A percentile compares a stretch with the other conserved stretches of the same genome.
Conservation (phyloP, 2,113 vertebrate species). For the Smithornis capensis region DNA sequence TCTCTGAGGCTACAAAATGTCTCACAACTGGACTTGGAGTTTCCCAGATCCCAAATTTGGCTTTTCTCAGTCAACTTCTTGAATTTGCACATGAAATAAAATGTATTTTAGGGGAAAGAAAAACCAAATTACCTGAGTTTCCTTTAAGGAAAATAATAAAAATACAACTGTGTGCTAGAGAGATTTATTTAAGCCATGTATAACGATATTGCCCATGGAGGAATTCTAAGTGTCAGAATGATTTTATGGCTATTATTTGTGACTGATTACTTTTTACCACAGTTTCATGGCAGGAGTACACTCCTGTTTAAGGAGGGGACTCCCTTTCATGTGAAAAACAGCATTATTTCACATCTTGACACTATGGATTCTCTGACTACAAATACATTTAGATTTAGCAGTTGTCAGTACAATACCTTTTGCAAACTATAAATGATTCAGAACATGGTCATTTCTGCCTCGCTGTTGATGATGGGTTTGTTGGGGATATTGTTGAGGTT, state of each 20-base stretch:
- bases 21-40: background rate
- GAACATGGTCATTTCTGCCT: background rate
- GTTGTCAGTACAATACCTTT: background rate
- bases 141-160: background rate
- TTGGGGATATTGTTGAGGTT: rapidly evolving
- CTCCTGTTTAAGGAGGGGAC: background rate
- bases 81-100: background rate
- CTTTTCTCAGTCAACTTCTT: background rate
- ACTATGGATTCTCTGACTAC: background rate
- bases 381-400: background rate
- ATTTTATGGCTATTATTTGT: background rate
- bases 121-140: background rate
- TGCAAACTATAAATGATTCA: background rate
- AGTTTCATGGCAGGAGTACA: background rate
- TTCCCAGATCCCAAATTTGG: background rate
- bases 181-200: background rate
- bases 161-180: background rate
- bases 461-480: background rate
- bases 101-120: background rate
- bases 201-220: background rate
- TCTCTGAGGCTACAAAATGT: background rate
- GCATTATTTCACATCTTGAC: background rate
- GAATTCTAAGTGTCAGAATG: background rate
- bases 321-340: background rate
- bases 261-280: background rate